phyloP scores from a whole-genome alignment of 2,888 invertebrate species.

The Melanostoma scalare region DNA sequence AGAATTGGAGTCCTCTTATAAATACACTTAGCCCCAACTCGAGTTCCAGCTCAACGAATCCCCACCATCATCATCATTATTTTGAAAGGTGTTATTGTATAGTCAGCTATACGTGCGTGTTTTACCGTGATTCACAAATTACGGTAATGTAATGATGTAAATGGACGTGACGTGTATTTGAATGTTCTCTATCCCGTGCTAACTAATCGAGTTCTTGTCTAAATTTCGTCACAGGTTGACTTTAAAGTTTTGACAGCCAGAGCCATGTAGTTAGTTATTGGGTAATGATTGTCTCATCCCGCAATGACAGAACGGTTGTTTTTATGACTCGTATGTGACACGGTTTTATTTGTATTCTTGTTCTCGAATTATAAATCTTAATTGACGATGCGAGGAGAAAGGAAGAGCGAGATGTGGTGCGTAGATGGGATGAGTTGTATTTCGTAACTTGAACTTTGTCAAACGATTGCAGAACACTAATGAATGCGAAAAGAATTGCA shows the following conservation, averaged over 20 bases:
- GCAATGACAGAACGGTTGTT: constrained; percentile 56
- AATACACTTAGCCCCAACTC: neutral
- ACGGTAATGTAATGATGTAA: constrained; percentile 65
- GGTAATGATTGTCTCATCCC: constrained; percentile 15
- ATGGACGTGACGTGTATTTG: constrained; percentile 58
- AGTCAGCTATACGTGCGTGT: constrained; percentile 39
- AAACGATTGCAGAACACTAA: constrained; percentile 59
- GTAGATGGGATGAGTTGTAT: constrained; percentile 17
- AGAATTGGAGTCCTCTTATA: constrained; percentile 8
- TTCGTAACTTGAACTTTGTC: constrained; percentile 17
- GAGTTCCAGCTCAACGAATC: constrained; percentile 20
- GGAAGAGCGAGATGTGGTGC: neutral
- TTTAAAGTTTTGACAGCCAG: constrained; percentile 21
- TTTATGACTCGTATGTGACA: constrained; percentile 67
- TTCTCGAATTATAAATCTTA: constrained; percentile 46
- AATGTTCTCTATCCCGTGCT: constrained; percentile 11
- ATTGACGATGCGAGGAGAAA: constrained; percentile 28
- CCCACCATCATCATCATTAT: constrained; percentile 28
- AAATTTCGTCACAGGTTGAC: constrained; percentile 52
- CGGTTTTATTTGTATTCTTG: constrained; percentile 48
- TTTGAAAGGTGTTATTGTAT: constrained; percentile 32
- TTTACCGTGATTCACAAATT: constrained; percentile 65
- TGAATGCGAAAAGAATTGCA: constrained; percentile 52
- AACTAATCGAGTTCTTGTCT: constrained; percentile 10
- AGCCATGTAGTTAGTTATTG: neutral